phyloP scores from a whole-genome alignment of 2,797 vertebrate genomes.

The Sebastes paucispinis region DNA sequence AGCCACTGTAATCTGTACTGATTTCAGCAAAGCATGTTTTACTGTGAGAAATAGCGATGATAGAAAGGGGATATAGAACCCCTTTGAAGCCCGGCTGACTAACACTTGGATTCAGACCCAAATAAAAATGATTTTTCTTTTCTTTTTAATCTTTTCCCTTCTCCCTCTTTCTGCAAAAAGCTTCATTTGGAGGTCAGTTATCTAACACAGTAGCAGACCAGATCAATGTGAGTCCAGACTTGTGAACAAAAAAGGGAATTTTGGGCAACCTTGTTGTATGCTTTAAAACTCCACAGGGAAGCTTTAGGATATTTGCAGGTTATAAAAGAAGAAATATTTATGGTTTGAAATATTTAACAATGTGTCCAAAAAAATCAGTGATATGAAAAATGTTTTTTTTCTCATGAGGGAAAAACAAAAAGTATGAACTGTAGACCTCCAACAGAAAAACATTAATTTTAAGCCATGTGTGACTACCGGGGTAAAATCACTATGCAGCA shows the following conservation, averaged over 20 bases:
- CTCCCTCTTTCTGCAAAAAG: conserved; percentile 8
- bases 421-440: neutral
- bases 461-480: neutral
- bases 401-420: too few species aligned
- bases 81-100: conserved; percentile 73
- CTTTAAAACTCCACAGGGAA: neutral
- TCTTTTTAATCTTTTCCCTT: conserved; percentile 23
- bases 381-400: neutral
- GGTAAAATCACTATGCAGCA: neutral
- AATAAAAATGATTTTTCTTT: conserved; percentile 50
- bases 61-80: conserved; percentile 48
- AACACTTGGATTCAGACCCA: conserved; percentile 54
- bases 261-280: neutral
- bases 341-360: neutral
- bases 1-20: conserved; percentile 74
- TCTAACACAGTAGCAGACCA: conserved; percentile 26
- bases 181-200: conserved; percentile 34
- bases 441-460: neutral
- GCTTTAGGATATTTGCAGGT: neutral
- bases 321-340: neutral
- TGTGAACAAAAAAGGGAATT: neutral
- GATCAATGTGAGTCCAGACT: conserved; percentile 19
- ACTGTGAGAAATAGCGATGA: conserved; percentile 65
- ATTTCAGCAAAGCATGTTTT: conserved; percentile 72
- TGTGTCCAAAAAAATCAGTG: neutral